phyloP scores from a whole-genome alignment of 2,888 invertebrate genomes.

The Mechanitis mazaeus region DNA sequence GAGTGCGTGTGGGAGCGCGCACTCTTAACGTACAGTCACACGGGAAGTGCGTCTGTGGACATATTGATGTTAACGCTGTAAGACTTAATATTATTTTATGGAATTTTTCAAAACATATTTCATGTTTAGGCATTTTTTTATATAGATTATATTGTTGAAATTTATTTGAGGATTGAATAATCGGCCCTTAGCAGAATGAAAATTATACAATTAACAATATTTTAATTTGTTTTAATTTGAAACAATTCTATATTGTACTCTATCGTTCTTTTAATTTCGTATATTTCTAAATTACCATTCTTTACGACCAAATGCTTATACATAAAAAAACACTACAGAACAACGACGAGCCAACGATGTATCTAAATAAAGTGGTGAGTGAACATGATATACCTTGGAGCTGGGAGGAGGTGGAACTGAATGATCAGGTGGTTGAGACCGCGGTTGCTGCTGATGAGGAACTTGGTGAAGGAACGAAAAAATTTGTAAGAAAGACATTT shows the following conservation, averaged over 20 bases:
- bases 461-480: slow-evolving; percentile 20
- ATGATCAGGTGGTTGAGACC: slow-evolving; percentile 35
- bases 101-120: no score
- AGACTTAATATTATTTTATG: slow-evolving; percentile 25
- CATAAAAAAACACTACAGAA: slow-evolving; percentile 27
- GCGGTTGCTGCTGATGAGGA: slow-evolving; percentile 40
- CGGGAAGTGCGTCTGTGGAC: slow-evolving; percentile 56
- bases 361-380: slow-evolving; percentile 34
- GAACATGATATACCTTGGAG: slow-evolving; percentile 38
- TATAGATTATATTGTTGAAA: no score
- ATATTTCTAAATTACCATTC: neutral
- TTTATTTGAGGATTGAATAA: neutral
- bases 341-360: slow-evolving; percentile 41
- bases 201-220: no score
- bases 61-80: slow-evolving; percentile 39
- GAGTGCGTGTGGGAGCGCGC: slow-evolving; percentile 45
- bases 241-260: no score
- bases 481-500: neutral
- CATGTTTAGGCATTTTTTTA: no score
- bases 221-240: no score
- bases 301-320: no score
- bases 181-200: no score
- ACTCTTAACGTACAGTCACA: slow-evolving; percentile 38
- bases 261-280: neutral
- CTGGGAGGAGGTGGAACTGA: slow-evolving; percentile 50